Evolutionary conservation across 1,140 invertebrate species (phyloP).

Genomic region (Sipha flava): DNA sequence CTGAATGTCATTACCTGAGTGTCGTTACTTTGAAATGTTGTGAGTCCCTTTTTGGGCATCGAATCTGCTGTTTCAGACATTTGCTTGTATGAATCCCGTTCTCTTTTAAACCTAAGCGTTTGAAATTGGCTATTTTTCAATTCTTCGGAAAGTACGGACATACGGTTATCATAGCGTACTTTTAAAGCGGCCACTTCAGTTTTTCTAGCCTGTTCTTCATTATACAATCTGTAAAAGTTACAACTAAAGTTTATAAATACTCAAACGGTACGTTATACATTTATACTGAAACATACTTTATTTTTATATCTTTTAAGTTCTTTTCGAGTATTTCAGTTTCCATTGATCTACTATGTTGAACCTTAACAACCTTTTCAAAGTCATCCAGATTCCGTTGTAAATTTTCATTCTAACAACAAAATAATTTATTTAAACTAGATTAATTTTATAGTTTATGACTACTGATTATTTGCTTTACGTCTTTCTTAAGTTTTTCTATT

Average conservation of each 20-base stretch:
- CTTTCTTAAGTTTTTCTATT: slow-evolving; percentile 56
- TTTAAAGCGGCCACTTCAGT: slow-evolving; percentile 76
- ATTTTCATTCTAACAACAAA: slow-evolving; percentile 63
- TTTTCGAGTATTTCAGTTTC: slow-evolving; percentile 64
- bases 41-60: slow-evolving; percentile 43
- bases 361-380: slow-evolving; percentile 72
- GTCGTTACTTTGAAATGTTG: slow-evolving; percentile 2
- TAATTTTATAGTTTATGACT: neutral
- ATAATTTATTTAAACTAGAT: neutral
- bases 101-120: slow-evolving; percentile 68
- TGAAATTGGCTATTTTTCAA: slow-evolving; percentile 73
- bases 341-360: slow-evolving; percentile 65
- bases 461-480: slow-evolving; percentile 45
- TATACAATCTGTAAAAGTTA: slow-evolving; percentile 51
- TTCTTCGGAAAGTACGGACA: slow-evolving; percentile 76
- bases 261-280: neutral
- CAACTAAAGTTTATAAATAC: no score
- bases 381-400: slow-evolving; percentile 71
- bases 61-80: slow-evolving; percentile 79
- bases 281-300: slow-evolving; percentile 45
- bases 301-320: slow-evolving; percentile 62
- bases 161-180: slow-evolving; percentile 77
- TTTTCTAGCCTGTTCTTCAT: slow-evolving; percentile 70
- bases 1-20: neutral
- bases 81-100: slow-evolving; percentile 83